Conservation (phyloP, 2,888 invertebrate species). For the Drosophila putrida region DNA sequence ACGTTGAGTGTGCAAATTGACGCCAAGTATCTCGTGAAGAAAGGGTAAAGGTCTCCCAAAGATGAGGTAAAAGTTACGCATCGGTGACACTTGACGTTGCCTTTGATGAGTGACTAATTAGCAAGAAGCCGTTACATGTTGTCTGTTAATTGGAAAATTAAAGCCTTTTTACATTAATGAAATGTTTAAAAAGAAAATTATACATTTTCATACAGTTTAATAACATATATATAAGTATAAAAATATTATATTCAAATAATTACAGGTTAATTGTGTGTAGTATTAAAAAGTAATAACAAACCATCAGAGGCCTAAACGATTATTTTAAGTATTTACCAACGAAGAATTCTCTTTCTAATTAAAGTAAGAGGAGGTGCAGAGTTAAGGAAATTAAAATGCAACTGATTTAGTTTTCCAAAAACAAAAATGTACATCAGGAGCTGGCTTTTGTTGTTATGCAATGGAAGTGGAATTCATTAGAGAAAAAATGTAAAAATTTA, state of each 20-base stretch:
- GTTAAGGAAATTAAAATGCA: background rate
- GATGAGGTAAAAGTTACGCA: slow-evolving; percentile 50
- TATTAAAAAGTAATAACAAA: too few species aligned
- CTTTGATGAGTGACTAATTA: slow-evolving; percentile 73
- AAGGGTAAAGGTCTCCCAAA: slow-evolving; percentile 35
- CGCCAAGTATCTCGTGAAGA: slow-evolving; percentile 26
- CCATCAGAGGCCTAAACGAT: too few species aligned
- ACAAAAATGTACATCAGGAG: background rate
- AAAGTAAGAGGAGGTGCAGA: too few species aligned
- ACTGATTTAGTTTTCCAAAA: background rate
- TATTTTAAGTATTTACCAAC: too few species aligned
- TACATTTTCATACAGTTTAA: too few species aligned
- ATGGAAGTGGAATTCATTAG: background rate
- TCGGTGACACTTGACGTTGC: slow-evolving; percentile 51
- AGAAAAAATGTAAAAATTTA: slow-evolving; percentile 5
- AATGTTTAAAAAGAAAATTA: too few species aligned
- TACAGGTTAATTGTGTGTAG: too few species aligned
- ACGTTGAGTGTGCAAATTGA: slow-evolving; percentile 58
- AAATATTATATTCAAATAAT: too few species aligned
- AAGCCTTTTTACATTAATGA: background rate
- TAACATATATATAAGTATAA: too few species aligned
- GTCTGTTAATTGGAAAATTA: slow-evolving; percentile 59
- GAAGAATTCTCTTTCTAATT: too few species aligned
- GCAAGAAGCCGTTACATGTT: slow-evolving; percentile 55
- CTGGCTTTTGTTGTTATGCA: background rate